Conservation (phyloP, 92 coral and sea anemone genomes). For the Palythoa grandiflora region DNA sequence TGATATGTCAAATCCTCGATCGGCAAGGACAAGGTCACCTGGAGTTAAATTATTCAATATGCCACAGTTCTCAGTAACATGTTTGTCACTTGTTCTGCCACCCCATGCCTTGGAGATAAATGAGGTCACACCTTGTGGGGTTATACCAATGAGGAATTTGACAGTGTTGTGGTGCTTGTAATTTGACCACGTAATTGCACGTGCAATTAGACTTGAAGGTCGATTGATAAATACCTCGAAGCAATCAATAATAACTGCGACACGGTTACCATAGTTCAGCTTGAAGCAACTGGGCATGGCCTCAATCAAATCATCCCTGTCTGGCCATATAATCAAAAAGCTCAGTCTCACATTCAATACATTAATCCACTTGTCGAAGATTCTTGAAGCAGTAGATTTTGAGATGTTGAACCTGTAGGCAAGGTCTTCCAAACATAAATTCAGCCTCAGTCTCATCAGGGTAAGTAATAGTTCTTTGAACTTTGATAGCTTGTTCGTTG, state of each 20-base stretch:
- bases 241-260: background rate
- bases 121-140: background rate
- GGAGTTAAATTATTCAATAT: constrained; percentile 51
- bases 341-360: constrained; percentile 46
- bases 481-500: constrained; percentile 6
- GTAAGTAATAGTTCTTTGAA: constrained; percentile 50
- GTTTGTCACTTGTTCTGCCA: constrained; percentile 56
- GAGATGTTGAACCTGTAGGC: constrained; percentile 58
- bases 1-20: constrained; percentile 51
- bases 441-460: constrained; percentile 45
- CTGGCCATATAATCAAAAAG: constrained; percentile 66
- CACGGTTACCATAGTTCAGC: constrained; percentile 48
- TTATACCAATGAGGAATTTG: background rate
- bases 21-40: constrained; percentile 54
- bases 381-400: constrained; percentile 70
- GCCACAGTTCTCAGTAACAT: constrained; percentile 61
- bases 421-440: constrained; percentile 62
- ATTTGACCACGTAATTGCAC: background rate
- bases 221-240: background rate
- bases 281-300: constrained; percentile 58
- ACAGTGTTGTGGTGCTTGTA: background rate
- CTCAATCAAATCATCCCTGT: constrained; percentile 59
- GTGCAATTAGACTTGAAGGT: background rate
- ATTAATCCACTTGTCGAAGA: constrained; percentile 57
- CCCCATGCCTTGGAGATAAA: constrained; percentile 62